Evolutionary conservation across 23 tunicate species (phyloP).

Genomic region (Halocynthia aurantium): DNA sequence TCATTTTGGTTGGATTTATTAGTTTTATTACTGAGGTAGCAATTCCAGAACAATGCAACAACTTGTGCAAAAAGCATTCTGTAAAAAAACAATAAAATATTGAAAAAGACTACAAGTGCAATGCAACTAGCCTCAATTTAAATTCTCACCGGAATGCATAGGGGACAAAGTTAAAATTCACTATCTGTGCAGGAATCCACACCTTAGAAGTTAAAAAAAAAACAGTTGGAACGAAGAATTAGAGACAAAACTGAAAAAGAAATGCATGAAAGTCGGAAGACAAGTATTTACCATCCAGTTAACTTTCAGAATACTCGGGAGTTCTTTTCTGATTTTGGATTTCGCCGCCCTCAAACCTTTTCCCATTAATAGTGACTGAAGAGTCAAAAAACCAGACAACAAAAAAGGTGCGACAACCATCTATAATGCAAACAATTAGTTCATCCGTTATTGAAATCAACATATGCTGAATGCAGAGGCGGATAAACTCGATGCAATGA

Average conservation of each 20-base stretch:
- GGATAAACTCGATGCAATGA: neutral
- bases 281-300: slow-evolving; percentile 26
- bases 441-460: neutral
- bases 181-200: slow-evolving; percentile 47
- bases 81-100: slow-evolving; percentile 5
- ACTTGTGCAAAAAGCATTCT: slow-evolving; percentile 43
- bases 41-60: slow-evolving; percentile 44
- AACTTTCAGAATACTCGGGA: slow-evolving; percentile 11
- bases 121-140: neutral
- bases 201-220: slow-evolving; percentile 10
- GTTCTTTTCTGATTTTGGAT: slow-evolving; percentile 9
- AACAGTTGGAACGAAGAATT: neutral
- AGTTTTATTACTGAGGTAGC: slow-evolving; percentile 34
- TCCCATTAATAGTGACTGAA: slow-evolving; percentile 38
- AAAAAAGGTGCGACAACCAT: slow-evolving; percentile 25
- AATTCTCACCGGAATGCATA: slow-evolving; percentile 33
- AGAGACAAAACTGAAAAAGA: no score
- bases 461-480: neutral
- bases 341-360: slow-evolving; percentile 29
- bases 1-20: slow-evolving; percentile 5
- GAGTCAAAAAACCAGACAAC: slow-evolving; percentile 18
- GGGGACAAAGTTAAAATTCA: slow-evolving; percentile 39
- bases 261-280: no score
- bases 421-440: neutral
- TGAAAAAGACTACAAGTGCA: neutral